Evolutionary conservation across 2,113 vertebrate genomes (phyloP), one percentile per base, ranked within the genome.

Genomic region (Coracopsis vasa): DNA sequence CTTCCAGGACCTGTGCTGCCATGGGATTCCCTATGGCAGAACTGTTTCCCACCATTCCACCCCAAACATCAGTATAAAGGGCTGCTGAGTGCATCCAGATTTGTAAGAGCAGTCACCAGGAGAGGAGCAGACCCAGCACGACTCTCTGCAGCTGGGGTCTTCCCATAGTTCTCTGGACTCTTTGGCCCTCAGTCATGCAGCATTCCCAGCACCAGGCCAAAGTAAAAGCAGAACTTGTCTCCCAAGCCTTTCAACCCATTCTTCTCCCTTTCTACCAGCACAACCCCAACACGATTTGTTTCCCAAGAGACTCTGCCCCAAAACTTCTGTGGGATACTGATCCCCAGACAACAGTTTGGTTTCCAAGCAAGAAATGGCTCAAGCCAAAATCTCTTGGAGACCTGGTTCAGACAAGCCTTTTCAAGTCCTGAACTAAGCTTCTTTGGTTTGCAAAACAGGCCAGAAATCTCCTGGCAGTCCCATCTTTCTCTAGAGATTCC

Each of bases 391-490:
- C 24, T 78, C 64, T 56, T 13, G 47, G 35, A 83, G 51, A 77
- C 20, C 35, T 80, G 69, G 23, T 53, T 94, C 53, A 94, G 62
- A 48, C 89, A 96, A 88, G 87, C 37, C 25, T 90, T 86, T 77
- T 23, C 51, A 93, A 88, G 90, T 37, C 51, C 86, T 90, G 37
- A 73, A 80, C 54, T 78, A 83, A 50, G 87, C 21, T 93, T 71
- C 45, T 93, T 84, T 84, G 80, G 71, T 91, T 96, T 88, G 80
- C 86, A 96, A 94, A 96, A 74, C 58, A 94, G 60, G 66, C 42
- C 72, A 88, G 75, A 90, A 94, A 84, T 41, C 39, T 94, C 29
- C 67, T 61, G 60, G 79, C 73, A 90, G 66, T 11, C 31, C 58
- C 2, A 2, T 65, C 44, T 87, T 79, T 73, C 33, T 88, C 86